These are phyloP conservation scores for Bos javanicus DNA, from an alignment of 2,113 vertebrate species.

Conservation along the genomic window DNA sequence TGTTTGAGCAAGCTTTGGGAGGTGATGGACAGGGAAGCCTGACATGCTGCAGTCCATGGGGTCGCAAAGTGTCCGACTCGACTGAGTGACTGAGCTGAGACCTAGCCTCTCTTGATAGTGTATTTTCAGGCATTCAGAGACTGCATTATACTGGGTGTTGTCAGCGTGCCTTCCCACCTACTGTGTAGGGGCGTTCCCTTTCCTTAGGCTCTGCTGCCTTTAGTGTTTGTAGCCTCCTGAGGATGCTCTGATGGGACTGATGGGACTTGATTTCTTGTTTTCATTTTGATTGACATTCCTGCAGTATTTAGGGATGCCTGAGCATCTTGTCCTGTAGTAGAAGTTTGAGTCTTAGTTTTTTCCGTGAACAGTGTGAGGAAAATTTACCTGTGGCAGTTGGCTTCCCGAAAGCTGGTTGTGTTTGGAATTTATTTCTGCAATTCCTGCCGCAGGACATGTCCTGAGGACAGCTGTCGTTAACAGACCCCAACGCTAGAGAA, in stretches of 20 bases:
- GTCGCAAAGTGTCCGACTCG: rapidly evolving
- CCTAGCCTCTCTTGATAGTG: background rate
- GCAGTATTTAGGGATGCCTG: no score
- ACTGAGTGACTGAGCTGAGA: background rate
- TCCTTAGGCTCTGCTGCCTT: background rate
- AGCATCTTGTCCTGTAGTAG: no score
- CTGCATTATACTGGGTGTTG: background rate
- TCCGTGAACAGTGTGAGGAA: background rate
- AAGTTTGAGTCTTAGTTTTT: no score
- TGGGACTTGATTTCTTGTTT: no score
- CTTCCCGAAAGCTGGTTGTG: background rate
- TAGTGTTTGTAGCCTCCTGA: background rate
- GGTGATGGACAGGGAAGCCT: background rate
- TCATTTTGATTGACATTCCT: no score
- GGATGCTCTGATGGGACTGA: background rate
- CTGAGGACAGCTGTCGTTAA: background rate
- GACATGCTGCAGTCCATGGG: background rate
- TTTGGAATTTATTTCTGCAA: background rate
- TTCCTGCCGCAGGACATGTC: background rate
- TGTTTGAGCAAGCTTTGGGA: background rate
- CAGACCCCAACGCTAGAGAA: background rate
- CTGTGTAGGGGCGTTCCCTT: background rate
- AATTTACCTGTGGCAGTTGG: background rate
- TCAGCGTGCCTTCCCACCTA: background rate
- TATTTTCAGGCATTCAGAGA: background rate